Base-by-base conservation (phyloP, 37 sponge, comb jelly and placozoan genomes). In the Beroe ovata region DNA sequence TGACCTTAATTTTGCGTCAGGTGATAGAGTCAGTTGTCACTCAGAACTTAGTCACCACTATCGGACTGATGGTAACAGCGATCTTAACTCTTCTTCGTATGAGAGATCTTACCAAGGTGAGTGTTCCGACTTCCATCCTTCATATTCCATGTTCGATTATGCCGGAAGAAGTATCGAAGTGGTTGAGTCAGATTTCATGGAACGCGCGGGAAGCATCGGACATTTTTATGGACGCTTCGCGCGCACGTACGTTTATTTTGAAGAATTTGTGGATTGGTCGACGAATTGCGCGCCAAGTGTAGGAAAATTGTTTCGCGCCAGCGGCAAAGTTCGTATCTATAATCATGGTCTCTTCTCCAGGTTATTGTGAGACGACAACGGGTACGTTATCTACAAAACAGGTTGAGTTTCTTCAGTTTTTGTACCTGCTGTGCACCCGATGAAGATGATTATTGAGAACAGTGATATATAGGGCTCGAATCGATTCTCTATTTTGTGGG, bases 31-130 rank as follows among this genome's bases (percentile, higher is more conserved):
- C 26, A 21, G 84, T 77, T 4, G 84, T 42, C 16, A 77, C 84
- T 32, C 41, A 40, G 84, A 77, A 77, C 28, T n/a, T 77, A 23
- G 4, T 39, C 0, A 77, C 84, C 8, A 77, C 84, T 14, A 25
- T 77, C 3, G 84, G 84, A 28, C 38, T 77, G 8, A 77, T 77
- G 84, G 84, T 77, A 28, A 77, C 84, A 32, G 84, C 84, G 6
- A 29, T 77, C 21, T 35, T 77, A 41, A 77, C 84, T 77, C 4
- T 77, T 22, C 47, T 77, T 1, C 26, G 84, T 21, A 77, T 77
- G 84, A 42, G 4, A 4, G 84, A 77, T 40, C 47, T 77, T 19
- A 77, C 84, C 1, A 77, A 77, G 84, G 84, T 77, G 4, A 21
- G 84, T 42, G 29, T 28, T 62, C 29, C 4, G 20, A n/a, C n/a